Conservation (phyloP, 2,888 invertebrate genomes). For the Nycteola revayana region DNA sequence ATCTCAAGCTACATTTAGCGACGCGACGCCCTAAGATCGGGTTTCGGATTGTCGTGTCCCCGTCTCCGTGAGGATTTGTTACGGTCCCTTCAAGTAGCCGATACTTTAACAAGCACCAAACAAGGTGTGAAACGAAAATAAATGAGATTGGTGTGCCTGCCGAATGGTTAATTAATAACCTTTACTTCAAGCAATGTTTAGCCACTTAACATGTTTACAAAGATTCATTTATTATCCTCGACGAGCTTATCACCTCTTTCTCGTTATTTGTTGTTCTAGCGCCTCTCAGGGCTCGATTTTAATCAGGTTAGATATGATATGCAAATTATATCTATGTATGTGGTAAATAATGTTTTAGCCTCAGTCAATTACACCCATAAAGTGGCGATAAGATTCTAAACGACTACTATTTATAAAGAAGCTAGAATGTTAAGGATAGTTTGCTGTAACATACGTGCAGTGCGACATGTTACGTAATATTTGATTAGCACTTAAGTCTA, state of each 20-base stretch:
- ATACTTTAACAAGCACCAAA: conserved; percentile 47
- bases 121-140: conserved; percentile 42
- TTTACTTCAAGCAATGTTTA: conserved; percentile 21
- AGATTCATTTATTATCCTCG: conserved; percentile 24
- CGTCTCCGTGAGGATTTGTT: conserved; percentile 52
- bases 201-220: conserved; percentile 16
- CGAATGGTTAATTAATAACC: conserved; percentile 32
- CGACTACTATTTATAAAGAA: too few relatives aligned
- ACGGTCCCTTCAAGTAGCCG: conserved; percentile 40
- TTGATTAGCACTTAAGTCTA: too few relatives aligned
- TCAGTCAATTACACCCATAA: too few relatives aligned
- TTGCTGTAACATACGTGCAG: too few relatives aligned
- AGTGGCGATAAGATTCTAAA: too few relatives aligned
- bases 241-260: too few relatives aligned
- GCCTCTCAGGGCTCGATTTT: too few relatives aligned
- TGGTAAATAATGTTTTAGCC: too few relatives aligned
- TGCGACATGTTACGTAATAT: too few relatives aligned
- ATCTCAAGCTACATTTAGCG: conserved; percentile 25
- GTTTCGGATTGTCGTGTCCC: conserved; percentile 55
- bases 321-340: too few relatives aligned
- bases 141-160: conserved; percentile 28
- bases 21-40: conserved; percentile 37
- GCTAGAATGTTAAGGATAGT: too few relatives aligned
- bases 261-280: too few relatives aligned
- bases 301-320: neutral